Conservation (phyloP, 2,888 invertebrate species). For the Hyalella azteca region DNA sequence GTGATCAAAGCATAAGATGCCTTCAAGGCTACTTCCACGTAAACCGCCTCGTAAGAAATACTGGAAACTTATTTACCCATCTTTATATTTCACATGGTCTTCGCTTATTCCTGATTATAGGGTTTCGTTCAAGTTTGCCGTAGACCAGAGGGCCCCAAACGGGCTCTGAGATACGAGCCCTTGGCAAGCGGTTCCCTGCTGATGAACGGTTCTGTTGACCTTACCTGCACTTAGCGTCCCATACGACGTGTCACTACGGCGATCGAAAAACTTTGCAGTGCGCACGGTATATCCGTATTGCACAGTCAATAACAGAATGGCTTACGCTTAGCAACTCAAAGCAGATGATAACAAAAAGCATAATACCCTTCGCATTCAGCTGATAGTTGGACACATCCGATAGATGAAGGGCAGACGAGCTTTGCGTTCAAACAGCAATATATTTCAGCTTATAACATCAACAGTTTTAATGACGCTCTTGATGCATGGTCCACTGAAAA, state of each 20-base stretch:
- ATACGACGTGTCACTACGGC: not conserved
- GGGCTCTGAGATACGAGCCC: not conserved
- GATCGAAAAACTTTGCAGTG: not conserved
- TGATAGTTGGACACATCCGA: too few species aligned
- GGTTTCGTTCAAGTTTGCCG: too few species aligned
- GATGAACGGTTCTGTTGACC: not conserved
- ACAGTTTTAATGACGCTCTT: too few species aligned
- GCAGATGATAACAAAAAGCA: too few species aligned
- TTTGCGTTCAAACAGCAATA: too few species aligned
- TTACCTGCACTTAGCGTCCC: not conserved
- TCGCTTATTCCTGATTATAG: not conserved
- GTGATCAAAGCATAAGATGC: not conserved
- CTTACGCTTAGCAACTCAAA: too few species aligned
- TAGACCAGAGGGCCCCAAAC: not conserved
- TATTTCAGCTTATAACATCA: too few species aligned
- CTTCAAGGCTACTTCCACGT: not conserved
- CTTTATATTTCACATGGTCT: too few species aligned
- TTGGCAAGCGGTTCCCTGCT: not conserved
- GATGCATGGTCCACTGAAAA: too few species aligned
- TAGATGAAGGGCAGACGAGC: too few species aligned
- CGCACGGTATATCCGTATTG: not conserved
- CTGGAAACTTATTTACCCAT: not conserved
- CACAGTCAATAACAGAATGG: too few species aligned
- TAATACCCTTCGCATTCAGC: too few species aligned
- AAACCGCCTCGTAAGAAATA: not conserved